Evolutionary conservation across 1,140 invertebrate species (phyloP).

Genomic region (Idris sp.): DNA sequence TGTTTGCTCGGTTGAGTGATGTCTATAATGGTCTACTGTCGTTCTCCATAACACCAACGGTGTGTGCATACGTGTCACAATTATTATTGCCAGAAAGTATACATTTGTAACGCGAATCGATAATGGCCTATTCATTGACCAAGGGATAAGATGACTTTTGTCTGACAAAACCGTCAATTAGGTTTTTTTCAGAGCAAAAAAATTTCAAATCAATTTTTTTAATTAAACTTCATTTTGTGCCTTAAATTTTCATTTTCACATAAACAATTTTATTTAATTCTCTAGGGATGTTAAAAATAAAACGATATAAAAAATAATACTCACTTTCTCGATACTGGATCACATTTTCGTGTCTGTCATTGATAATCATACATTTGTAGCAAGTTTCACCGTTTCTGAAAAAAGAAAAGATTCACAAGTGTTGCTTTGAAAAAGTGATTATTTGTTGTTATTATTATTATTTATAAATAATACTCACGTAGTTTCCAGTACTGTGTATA

Average conservation of each 20-base stretch:
- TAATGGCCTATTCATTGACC: conserved; percentile 42
- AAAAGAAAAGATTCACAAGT: too few species aligned
- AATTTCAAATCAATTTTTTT: too few species aligned
- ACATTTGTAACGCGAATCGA: conserved; percentile 42
- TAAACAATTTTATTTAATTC: too few species aligned
- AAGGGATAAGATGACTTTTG: conserved; percentile 31
- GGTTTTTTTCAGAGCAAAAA: too few species aligned
- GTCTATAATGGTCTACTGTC: conserved; percentile 56
- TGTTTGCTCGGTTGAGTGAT: conserved; percentile 56
- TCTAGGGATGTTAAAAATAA: too few species aligned
- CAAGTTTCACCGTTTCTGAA: conserved; percentile 65
- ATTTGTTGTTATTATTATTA: not conserved
- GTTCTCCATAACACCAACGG: conserved; percentile 50
- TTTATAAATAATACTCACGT: conserved; percentile 33
- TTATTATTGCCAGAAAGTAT: conserved; percentile 56
- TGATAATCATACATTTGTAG: conserved; percentile 82
- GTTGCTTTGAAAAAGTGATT: not conserved
- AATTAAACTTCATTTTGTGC: too few species aligned
- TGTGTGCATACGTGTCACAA: conserved; percentile 45
- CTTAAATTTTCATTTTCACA: too few species aligned
- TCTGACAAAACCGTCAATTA: conserved; percentile 27
- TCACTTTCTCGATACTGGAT: conserved; percentile 85
- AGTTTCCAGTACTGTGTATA: conserved; percentile 71
- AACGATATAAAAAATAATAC: conserved; percentile 64
- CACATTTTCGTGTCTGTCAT: conserved; percentile 82